Evolutionary conservation across 1,140 invertebrate genomes (phyloP).

Genomic region (Zaprionus gabonicus): DNA sequence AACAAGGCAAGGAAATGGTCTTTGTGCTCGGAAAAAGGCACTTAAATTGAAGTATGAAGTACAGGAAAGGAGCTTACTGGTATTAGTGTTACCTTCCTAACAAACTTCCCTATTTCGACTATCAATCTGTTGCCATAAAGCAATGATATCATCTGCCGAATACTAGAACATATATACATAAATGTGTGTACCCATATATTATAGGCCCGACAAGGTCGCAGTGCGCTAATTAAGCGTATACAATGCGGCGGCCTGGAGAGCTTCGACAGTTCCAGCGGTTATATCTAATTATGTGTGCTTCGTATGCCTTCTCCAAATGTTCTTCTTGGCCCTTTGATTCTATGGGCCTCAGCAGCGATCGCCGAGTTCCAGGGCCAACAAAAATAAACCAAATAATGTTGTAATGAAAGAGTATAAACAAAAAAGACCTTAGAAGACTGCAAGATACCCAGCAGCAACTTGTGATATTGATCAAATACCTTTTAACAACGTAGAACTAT

Average conservation of each 20-base stretch:
- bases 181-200: conserved; percentile 5
- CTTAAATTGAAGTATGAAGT: neutral
- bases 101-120: neutral
- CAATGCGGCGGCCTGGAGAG: conserved; percentile 10
- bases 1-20: conserved; percentile 1
- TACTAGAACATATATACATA: neutral
- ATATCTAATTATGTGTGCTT: conserved; percentile 16
- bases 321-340: conserved; percentile 17
- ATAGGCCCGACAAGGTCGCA: conserved; percentile 33
- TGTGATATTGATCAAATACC: too few species aligned
- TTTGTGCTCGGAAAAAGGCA: neutral
- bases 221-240: conserved; percentile 38
- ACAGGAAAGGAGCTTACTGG: too few species aligned
- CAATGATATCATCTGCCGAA: conserved; percentile 35
- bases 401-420: conserved; percentile 58
- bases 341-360: neutral
- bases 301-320: conserved; percentile 16
- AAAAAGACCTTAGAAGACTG: neutral
- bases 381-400: conserved; percentile 60
- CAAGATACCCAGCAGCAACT: neutral
- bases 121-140: neutral
- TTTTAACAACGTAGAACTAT: too few species aligned
- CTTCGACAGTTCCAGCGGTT: conserved; percentile 22
- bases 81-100: neutral
- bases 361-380: conserved; percentile 36